phyloP scores from a whole-genome alignment of 2,113 vertebrate genomes.

The Ochotona curzoniae region DNA sequence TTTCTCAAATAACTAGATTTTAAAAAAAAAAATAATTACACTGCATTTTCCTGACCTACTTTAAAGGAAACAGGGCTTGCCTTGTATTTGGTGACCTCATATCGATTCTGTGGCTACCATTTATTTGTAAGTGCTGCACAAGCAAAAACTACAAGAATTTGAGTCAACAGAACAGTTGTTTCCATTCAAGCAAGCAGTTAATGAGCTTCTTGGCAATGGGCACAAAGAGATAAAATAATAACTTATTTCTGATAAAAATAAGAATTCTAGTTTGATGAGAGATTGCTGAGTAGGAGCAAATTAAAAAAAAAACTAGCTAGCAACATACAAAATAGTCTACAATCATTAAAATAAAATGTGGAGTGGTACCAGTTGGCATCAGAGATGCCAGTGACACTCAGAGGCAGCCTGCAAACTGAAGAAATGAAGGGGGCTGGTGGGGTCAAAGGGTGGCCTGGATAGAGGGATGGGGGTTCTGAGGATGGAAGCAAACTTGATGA shows the following conservation, averaged over 20 bases:
- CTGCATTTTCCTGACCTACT: not conserved
- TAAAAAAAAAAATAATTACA: slow-evolving; percentile 15
- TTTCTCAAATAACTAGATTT: not conserved
- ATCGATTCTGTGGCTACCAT: not conserved
- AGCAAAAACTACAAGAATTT: not conserved
- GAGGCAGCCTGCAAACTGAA: not conserved
- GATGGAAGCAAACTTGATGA: not conserved
- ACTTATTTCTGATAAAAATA: slow-evolving; percentile 45
- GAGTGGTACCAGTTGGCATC: not conserved
- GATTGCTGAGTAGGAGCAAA: not conserved
- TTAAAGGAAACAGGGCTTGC: not conserved
- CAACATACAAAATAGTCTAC: not conserved
- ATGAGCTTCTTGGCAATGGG: slow-evolving; percentile 35
- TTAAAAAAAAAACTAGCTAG: not conserved
- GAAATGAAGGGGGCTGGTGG: not conserved
- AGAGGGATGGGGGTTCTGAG: not conserved
- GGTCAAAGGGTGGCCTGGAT: not conserved
- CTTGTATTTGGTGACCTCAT: not conserved
- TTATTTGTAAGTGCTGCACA: not conserved
- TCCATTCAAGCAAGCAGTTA: slow-evolving; percentile 1
- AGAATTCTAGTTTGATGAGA: slow-evolving; percentile 4
- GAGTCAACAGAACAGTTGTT: not conserved
- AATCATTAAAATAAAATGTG: not conserved
- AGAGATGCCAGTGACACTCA: not conserved
- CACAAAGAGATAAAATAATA: slow-evolving; percentile 34